Conservation (phyloP, 2,888 invertebrate species). For the Agriopis leucophaearia region DNA sequence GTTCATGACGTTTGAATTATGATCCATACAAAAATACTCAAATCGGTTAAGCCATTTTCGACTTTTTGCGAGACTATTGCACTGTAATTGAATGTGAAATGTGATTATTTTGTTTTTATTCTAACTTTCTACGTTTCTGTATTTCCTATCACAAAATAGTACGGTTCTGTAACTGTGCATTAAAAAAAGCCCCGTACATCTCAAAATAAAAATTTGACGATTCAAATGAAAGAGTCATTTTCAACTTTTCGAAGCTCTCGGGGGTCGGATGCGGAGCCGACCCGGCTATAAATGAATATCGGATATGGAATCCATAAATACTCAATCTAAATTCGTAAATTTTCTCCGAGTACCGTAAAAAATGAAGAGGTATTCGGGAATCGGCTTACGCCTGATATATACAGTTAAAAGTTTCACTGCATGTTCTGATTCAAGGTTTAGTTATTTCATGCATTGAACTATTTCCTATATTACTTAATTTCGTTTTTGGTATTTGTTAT, state of each 20-base stretch:
- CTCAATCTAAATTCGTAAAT: constrained; percentile 79
- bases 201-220: constrained; percentile 35
- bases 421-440: constrained; percentile 52
- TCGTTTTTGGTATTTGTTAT: not conserved
- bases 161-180: not conserved
- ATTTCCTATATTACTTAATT: not conserved
- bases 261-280: constrained; percentile 61
- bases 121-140: too few species aligned
- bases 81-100: too few species aligned
- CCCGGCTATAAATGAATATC: constrained; percentile 74
- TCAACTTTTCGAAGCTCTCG: constrained; percentile 62
- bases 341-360: constrained; percentile 71
- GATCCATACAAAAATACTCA: too few species aligned
- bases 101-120: too few species aligned
- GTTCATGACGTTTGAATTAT: too few species aligned
- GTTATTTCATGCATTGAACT: not conserved
- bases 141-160: too few species aligned
- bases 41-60: too few species aligned
- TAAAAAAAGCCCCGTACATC: constrained; percentile 8
- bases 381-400: constrained; percentile 66
- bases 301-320: constrained; percentile 79
- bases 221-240: constrained; percentile 58
- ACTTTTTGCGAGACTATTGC: too few species aligned
- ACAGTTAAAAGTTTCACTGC: constrained; percentile 57
- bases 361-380: constrained; percentile 73